Conservation (phyloP, 2,113 vertebrate species). For the Apteryx mantelli region DNA sequence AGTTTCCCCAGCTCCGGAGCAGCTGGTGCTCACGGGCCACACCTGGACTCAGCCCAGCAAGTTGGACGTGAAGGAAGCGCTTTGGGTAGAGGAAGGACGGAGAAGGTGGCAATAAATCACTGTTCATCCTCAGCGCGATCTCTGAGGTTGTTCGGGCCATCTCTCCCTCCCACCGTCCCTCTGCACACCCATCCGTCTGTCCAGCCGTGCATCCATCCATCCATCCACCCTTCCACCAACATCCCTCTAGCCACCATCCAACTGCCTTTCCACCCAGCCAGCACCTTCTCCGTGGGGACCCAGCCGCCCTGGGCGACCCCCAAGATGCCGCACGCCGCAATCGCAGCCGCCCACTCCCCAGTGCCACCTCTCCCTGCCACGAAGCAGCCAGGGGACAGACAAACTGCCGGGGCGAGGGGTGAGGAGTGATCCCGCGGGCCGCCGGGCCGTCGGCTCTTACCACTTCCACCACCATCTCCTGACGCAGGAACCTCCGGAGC, state of each 20-base stretch:
- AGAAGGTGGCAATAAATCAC: neutral
- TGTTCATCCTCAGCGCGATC: neutral
- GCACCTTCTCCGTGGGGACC: neutral
- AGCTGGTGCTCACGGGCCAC: neutral
- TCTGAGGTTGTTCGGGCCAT: too few species aligned
- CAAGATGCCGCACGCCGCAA: accelerated
- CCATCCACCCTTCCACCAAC: neutral
- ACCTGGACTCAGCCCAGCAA: neutral
- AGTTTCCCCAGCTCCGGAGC: neutral
- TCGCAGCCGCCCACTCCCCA: neutral
- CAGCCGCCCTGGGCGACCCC: neutral
- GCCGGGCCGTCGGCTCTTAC: conserved; percentile 77
- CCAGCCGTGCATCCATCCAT: neutral
- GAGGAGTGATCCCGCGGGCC: accelerated
- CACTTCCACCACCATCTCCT: conserved; percentile 97
- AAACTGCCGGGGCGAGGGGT: neutral
- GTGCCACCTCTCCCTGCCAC: accelerated
- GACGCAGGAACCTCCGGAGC: conserved; percentile 92
- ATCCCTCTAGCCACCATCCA: too few species aligned
- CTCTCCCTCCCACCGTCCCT: neutral
- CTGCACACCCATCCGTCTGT: neutral
- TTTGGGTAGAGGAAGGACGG: neutral
- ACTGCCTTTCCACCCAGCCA: accelerated
- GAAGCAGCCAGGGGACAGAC: neutral
- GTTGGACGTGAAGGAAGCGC: neutral